Percentiles rank a stretch among this genome's conserved stretches.
Conservation (phyloP, 37 sponge, comb jelly and placozoan species). For the Chondrilla cf. caribensis region DNA sequence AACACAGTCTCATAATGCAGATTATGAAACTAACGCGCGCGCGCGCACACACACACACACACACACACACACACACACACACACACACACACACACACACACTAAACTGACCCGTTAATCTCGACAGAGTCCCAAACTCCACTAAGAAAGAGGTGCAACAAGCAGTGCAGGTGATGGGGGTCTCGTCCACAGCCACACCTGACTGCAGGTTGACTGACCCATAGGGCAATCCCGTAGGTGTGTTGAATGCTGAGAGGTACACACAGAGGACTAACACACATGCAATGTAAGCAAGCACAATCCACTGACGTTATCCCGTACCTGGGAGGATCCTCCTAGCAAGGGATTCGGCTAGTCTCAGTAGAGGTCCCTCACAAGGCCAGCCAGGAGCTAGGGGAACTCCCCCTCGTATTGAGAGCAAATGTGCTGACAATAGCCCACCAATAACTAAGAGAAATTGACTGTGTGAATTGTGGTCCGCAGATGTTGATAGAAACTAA, state of each 20-base stretch:
- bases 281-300: background rate
- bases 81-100: too few relatives aligned
- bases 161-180: conserved; percentile 65
- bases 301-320: background rate
- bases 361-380: conserved; percentile 80
- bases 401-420: conserved; percentile 41
- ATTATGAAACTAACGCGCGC: too few relatives aligned
- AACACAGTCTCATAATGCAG: background rate
- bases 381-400: conserved; percentile 51
- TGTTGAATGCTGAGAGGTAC: conserved; percentile 50
- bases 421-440: conserved; percentile 69
- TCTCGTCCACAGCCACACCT: conserved; percentile 64
- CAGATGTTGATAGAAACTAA: background rate
- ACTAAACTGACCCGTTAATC: conserved; percentile 62
- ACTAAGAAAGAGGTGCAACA: conserved; percentile 61
- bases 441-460: conserved; percentile 50
- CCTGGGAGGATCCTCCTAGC: conserved; percentile 68
- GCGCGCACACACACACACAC: too few relatives aligned
- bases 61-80: too few relatives aligned
- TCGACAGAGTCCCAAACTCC: conserved; percentile 73
- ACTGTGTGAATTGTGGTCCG: background rate
- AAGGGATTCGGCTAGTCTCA: conserved; percentile 64
- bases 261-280: background rate
- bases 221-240: conserved; percentile 75
- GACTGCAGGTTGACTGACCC: conserved; percentile 62